Evolutionary conservation across 2,888 invertebrate genomes (phyloP), one percentile per base, ranked within the genome.

Genomic region (Drosophila phalerata): DNA sequence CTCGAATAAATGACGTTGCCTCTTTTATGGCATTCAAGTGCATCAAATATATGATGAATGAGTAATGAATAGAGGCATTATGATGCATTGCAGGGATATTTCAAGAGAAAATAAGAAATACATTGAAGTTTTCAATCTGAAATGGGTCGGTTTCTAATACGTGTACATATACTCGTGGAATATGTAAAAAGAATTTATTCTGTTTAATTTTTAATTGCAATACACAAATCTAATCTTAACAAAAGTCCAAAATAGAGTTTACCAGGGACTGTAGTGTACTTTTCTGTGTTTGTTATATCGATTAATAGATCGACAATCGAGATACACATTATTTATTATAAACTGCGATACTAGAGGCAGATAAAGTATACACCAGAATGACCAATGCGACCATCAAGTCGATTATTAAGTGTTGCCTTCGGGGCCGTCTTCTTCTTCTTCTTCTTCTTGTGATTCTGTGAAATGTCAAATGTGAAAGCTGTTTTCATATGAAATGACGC

Each of bases 381-480:
- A 43, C 42, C 55, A 40, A 19, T 9, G 8, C 19, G 19, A 38
- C 65, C 65, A 66, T 28, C 45, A 45, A 15, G 40, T 47, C 66
- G 72, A 72, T 70, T 77, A 75, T 75, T 64, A 56, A 77, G 73
- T 77, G 69, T 58, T 40, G 68, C 51, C 60, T 37, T 61, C 43
- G 28, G 53, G 32, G 28, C 30, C 25, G 37, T 17, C 45, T 15
- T 47, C 57, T 37, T 34, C 47, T 34, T 22, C 34, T n/a, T 17
- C 38, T 22, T 25, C 19, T 22, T 5, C 37, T 5, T 69, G 22
- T 55, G 75, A 61, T 63, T 69, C 62, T 72, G 51, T 55, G 56
- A 80, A 85, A 83, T 85, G 85, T 83, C 85, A 83, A 83, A 85
- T 80, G 83, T 85, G 78, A 85, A 63, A 71, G 68, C 66, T 68